A percentile compares a stretch with the other conserved stretches of the same genome.
These are phyloP conservation scores for Liasis olivaceus DNA, from an alignment of 2,797 vertebrate species.

Conservation along the genomic window DNA sequence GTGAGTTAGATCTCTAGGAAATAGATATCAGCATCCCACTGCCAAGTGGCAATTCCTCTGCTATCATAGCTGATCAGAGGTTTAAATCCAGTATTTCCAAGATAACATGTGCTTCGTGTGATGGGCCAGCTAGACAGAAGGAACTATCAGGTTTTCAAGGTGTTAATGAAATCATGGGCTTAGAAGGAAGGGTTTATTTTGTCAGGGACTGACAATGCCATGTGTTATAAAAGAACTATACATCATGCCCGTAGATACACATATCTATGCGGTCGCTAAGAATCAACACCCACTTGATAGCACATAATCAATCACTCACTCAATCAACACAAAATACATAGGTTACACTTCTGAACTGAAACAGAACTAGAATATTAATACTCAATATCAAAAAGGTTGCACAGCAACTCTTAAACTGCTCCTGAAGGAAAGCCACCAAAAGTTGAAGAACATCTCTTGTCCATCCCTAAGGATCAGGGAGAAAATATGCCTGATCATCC, in stretches of 20 bases:
- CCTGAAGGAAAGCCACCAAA: background rate
- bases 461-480: background rate
- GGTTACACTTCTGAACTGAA: background rate
- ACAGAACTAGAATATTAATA: background rate
- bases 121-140: background rate
- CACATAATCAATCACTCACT: background rate
- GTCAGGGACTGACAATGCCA: background rate
- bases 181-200: background rate
- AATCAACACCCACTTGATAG: background rate
- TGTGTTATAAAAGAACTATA: background rate
- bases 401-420: background rate
- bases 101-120: background rate
- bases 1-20: background rate
- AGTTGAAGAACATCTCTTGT: background rate
- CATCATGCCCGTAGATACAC: background rate
- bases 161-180: background rate
- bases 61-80: background rate
- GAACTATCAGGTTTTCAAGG: background rate
- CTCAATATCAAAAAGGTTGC: background rate
- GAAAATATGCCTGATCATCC: background rate
- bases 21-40: background rate
- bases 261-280: background rate
- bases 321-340: background rate
- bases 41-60: background rate
- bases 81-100: background rate